Evolutionary conservation across 2,797 vertebrate genomes (phyloP), one percentile per base, ranked within the genome.

Genomic region (Melanotaenia maccullochi): DNA sequence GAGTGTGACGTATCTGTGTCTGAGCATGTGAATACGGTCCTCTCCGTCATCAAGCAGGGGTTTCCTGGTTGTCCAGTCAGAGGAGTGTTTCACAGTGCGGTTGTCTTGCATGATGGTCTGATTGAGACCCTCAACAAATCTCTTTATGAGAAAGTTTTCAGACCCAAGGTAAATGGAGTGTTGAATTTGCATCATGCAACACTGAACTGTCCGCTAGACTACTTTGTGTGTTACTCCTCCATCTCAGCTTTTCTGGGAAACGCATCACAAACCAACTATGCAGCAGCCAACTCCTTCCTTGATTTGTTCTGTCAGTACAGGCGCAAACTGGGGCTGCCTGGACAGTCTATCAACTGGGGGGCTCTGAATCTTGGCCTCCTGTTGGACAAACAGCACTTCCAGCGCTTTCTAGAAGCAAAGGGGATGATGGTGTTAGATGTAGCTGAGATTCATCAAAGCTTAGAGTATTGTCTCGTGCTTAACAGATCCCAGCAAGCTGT

Each of bases 221-320:
- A 94, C 79, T 97, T 97, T 92, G 96, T 97, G 54, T 96, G 96
- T 82, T 96, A 95, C 79, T 97, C 96, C 9, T 97, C 96, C 36
- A 75, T 96, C 68, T 86, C 96, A 28, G 94, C 96, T 1, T 95
- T 96, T 71, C 85, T 96, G 9, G 96, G 96, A 36, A 97, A 96
- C 75, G 75, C 93, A 14, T 93, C 89, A 0, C 96, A 97, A 75
- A 89, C 95, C 61, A 97, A 97, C 83, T 97, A 96, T 13, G 94
- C 96, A 20, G 95, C 97, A 65, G 96, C 97, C 67, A 97, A 96
- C 78, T 96, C 95, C 0, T 97, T 97, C 83, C 91, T 96, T 3
- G 96, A 97, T 66, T 58, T 64, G 0, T 97, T 97, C 87, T 96
- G 96, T 71, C 95, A 95, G 73, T 96, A 95, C 73, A 87, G 95